Evolutionary conservation across 2,113 vertebrate species (phyloP), one percentile per base, ranked within the genome.

Genomic region (Neodon shergylaensis): DNA sequence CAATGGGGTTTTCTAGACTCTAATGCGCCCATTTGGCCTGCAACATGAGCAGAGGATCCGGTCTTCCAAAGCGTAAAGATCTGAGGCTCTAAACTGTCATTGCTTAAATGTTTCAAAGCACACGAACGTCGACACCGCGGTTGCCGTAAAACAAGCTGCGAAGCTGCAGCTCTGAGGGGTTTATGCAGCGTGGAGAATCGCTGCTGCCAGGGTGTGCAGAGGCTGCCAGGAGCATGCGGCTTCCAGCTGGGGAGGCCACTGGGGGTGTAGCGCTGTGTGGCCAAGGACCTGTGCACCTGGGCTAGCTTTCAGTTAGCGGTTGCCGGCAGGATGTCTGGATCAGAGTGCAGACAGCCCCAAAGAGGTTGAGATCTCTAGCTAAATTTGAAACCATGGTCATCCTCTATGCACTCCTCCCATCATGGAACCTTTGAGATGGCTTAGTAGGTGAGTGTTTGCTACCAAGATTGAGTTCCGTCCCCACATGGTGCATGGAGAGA

Each of bases 141-240:
- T 97, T 90, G 89, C 97, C 95, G 98, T 98, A 98, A 98, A 97
- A 96, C 97, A 96, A 98, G 98, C 98, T 94, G 97, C 96, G 98
- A 95, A 97, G 93, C 96, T 97, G 96, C 91, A 86, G 98, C 96
- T 95, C 39, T 94, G 88, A 98, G 96, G 96, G 96, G 97, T 97
- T 98, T 98, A 98, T 86, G 76, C 90, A 13, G 98, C 96, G 1
- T 98, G 97, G 94, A 95, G 76, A 98, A 98, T 99, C 83, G 94
- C 95, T 88, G 95, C 97, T 97, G 96, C 97, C n/a, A 91, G 97
- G 95, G 97, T 83, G 97, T 87, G 92, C 96, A 68, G 70, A 78
- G 97, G 97, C 61, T 97, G 88, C 95, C 97, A 87, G 96, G 76
- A 92, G 97, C 97, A 61, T 91, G 94, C 76, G 1, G 93, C 98